A percentile compares a stretch with the other conserved stretches of the same genome.
These are phyloP conservation scores for Anabas testudineus DNA, from an alignment of 2,797 vertebrate genomes.

Conservation along the genomic window DNA sequence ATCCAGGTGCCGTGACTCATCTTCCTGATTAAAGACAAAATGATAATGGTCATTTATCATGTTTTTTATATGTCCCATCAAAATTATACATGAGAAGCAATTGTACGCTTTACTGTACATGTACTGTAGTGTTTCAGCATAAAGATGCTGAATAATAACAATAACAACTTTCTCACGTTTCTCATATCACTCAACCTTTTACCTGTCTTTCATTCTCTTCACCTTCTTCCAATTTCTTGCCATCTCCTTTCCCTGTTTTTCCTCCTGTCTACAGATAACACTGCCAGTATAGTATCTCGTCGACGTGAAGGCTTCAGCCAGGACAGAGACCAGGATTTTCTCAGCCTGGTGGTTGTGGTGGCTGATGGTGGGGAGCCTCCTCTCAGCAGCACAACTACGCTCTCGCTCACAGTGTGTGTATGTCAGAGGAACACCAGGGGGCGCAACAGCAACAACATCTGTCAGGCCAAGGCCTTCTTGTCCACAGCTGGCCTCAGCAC, in stretches of 20 bases:
- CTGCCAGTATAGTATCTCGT: constrained; percentile 89
- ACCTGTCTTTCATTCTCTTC: background rate
- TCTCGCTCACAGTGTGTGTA: constrained; percentile 90
- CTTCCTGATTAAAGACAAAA: too few relatives aligned
- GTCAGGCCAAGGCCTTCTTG: constrained; percentile 91
- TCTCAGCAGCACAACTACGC: constrained; percentile 92
- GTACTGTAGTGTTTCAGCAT: too few relatives aligned
- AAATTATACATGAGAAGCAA: too few relatives aligned
- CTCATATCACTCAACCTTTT: background rate
- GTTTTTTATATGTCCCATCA: too few relatives aligned
- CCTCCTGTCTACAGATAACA: constrained; percentile 84
- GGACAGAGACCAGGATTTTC: constrained; percentile 83
- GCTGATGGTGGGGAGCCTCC: constrained; percentile 90
- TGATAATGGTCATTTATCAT: too few relatives aligned
- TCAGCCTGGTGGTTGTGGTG: constrained; percentile 89
- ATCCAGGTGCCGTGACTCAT: too few relatives aligned
- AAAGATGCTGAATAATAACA: too few relatives aligned
- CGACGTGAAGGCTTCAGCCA: constrained; percentile 87
- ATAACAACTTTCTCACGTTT: background rate
- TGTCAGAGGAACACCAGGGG: constrained; percentile 86
- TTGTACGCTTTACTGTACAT: too few relatives aligned
- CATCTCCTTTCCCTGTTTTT: background rate
- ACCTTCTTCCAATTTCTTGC: background rate
- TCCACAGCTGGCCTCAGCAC: constrained; percentile 93
- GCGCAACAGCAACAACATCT: constrained; percentile 71